A percentile compares a stretch with the other conserved stretches of the same genome.
Evolutionary conservation across 2,797 vertebrate genomes (phyloP).

Genomic region (Xenops minutus): DNA sequence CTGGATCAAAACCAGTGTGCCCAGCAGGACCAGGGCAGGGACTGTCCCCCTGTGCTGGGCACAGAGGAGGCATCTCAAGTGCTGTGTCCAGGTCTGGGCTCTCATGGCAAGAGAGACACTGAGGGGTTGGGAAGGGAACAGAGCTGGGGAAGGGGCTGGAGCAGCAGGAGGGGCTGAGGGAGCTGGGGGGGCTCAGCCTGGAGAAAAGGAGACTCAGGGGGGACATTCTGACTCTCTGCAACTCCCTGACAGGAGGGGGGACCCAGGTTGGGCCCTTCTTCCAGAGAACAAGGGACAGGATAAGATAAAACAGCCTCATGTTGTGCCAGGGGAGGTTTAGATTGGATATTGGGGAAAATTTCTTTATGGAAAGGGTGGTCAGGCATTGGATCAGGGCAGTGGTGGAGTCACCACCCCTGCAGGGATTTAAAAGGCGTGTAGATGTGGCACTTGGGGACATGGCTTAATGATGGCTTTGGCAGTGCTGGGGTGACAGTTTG

Average conservation of each 20-base stretch:
- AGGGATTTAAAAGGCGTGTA: background rate
- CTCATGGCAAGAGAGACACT: background rate
- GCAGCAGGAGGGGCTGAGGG: too few species aligned
- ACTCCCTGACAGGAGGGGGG: background rate
- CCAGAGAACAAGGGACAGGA: background rate
- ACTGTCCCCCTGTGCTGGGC: background rate
- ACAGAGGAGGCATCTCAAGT: background rate
- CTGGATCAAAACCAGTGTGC: background rate
- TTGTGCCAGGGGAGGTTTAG: background rate
- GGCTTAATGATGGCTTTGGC: background rate
- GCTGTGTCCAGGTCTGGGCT: background rate
- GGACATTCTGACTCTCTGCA: rapidly evolving
- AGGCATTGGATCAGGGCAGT: background rate
- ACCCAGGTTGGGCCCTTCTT: rapidly evolving
- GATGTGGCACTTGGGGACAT: background rate
- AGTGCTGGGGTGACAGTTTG: background rate
- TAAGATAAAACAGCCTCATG: background rate
- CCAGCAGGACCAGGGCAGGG: background rate
- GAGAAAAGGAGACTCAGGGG: background rate
- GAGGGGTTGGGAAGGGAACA: background rate
- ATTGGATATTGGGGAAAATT: background rate
- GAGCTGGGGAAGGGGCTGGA: too few species aligned
- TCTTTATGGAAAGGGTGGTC: background rate
- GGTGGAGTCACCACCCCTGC: background rate
- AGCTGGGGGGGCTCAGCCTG: too few species aligned